phyloP scores from a whole-genome alignment of 2,888 invertebrate genomes.

The Elegia similella region DNA sequence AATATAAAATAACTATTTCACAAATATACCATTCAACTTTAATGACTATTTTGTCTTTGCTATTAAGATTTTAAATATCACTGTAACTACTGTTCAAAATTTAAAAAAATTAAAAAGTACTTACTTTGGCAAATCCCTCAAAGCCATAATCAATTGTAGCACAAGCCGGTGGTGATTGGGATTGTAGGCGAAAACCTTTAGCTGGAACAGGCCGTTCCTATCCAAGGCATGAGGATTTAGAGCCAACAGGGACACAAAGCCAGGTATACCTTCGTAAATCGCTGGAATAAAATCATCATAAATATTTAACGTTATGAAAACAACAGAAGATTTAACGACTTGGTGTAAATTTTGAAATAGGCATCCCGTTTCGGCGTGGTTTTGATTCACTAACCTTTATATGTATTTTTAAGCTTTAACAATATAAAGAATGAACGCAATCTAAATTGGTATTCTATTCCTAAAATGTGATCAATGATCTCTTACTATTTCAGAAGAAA shows the following conservation, averaged over 20 bases:
- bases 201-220: slow-evolving; percentile 66
- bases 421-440: no score
- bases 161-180: slow-evolving; percentile 70
- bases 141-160: slow-evolving; percentile 75
- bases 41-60: no score
- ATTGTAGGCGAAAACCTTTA: slow-evolving; percentile 65
- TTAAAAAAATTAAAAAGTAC: slow-evolving; percentile 28
- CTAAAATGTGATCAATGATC: no score
- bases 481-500: no score
- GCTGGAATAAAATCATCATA: slow-evolving; percentile 51
- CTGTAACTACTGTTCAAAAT: no score
- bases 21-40: no score
- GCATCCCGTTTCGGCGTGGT: background rate
- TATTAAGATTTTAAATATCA: no score
- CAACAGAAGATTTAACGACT: slow-evolving; percentile 4
- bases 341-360: slow-evolving; percentile 3
- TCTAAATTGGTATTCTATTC: no score
- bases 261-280: slow-evolving; percentile 77
- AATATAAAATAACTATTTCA: no score
- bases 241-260: slow-evolving; percentile 75
- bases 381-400: background rate
- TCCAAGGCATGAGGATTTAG: slow-evolving; percentile 76
- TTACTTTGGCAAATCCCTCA: slow-evolving; percentile 79
- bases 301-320: slow-evolving; percentile 18
- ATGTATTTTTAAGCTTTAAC: no score